Base-by-base conservation (phyloP, 2,797 vertebrate genomes). In the Myotis daubentonii region DNA sequence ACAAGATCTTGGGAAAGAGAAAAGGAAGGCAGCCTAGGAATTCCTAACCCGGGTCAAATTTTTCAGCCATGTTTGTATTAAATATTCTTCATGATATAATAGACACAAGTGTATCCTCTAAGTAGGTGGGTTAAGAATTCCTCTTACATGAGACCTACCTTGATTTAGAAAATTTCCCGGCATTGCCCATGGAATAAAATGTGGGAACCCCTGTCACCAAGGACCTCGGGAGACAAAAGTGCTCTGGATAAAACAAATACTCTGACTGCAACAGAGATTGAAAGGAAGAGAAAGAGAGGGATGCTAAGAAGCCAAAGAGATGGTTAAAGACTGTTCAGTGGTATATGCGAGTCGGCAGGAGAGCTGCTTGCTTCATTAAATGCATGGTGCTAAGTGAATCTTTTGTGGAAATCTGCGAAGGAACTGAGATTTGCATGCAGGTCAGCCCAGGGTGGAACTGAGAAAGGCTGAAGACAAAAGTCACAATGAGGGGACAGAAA, bases 31-130 rank as follows among this genome's bases (percentile, higher is more conserved):
- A 87, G 60, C 17, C 94, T 81, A 74, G 81, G 66, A 38, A 85
- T 79, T 82, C n/a, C 33, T 33, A 95, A 95, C 89, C 33, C 20
- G 51, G 72, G 81, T 74, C 85, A 94, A 93, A 47, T 9, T 81
- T 74, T 93, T 76, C 78, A 81, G 53, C 66, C 62, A 38, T 79
- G 38, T 88, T 91, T 71, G 13, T 36, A 80, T 88, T 79, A 92
- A 95, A 95, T 72, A 96, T 70, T 71, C 53, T 88, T 87, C 49
- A 92, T 86, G 90, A 92, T 83, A 5, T 84, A 95, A 94, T 17
- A 79, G 49, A 87, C 68, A 76, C 22, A 19, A 68, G 33, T 66
- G 16, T 66, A 93, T 86, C 93, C 66, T 82, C 33, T 66, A 82
- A 22, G 38, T 86, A 88, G 51, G 57, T 51, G 15, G 36, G n/a